phyloP scores from a whole-genome alignment of 2,797 vertebrate genomes.

The Halcyon leucocephala region DNA sequence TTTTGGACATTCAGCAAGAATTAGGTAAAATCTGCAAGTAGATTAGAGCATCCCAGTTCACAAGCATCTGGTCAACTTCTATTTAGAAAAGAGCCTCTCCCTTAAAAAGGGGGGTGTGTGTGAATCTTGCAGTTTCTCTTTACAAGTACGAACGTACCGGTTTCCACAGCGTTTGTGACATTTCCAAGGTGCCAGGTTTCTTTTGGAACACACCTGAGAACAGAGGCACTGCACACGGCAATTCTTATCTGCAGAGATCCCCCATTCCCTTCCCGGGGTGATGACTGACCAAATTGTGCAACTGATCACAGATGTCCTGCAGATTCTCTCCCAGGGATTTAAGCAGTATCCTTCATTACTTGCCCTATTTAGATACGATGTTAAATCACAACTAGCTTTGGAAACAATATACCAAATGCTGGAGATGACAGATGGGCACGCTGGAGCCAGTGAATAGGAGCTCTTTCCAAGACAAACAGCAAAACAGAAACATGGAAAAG shows the following conservation, averaged over 20 bases:
- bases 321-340: constrained; percentile 68
- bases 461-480: not conserved
- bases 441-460: not conserved
- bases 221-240: not conserved
- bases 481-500: not conserved
- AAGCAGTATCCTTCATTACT: constrained; percentile 70
- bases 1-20: not conserved
- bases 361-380: constrained; percentile 84
- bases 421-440: constrained; percentile 53
- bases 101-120: not conserved
- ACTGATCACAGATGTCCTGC: constrained; percentile 84
- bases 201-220: rapidly evolving
- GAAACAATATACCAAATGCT: constrained; percentile 70
- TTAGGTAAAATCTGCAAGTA: not conserved
- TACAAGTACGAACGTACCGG: rapidly evolving
- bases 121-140: not conserved
- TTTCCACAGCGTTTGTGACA: not conserved
- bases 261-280: constrained; percentile 53
- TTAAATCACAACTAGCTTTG: constrained; percentile 79
- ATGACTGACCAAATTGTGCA: constrained; percentile 71
- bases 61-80: not conserved
- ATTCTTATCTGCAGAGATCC: not conserved
- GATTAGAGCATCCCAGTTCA: constrained; percentile 5
- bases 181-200: not conserved
- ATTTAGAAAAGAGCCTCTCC: not conserved